These are phyloP conservation scores for Antitype chi DNA, from an alignment of 2,888 invertebrate genomes.

Conservation along the genomic window DNA sequence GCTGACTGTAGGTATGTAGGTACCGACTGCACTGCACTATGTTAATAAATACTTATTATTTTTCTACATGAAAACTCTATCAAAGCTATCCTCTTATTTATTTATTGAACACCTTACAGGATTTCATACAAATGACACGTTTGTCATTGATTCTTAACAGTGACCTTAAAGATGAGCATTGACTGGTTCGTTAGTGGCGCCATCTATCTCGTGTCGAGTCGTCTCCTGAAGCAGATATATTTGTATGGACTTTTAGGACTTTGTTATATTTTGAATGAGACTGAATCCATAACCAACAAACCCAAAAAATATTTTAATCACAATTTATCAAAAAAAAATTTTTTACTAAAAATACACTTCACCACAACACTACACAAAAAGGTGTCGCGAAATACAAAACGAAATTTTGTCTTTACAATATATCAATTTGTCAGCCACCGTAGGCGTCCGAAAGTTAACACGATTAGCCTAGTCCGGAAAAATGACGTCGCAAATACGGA, in stretches of 20 bases:
- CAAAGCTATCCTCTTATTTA: not conserved
- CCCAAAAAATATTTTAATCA: not conserved
- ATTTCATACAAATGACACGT: constrained; percentile 6
- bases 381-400: not conserved
- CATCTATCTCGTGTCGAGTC: constrained; percentile 42
- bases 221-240: too few species aligned
- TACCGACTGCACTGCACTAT: not conserved
- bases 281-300: not conserved
- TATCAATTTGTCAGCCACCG: constrained; percentile 20
- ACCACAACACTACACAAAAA: not conserved
- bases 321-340: not conserved
- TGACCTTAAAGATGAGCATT: constrained; percentile 37
- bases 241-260: not conserved
- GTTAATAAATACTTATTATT: not conserved
- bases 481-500: constrained; percentile 38
- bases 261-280: not conserved
- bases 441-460: constrained; percentile 49
- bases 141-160: constrained; percentile 33
- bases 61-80: not conserved
- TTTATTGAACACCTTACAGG: not conserved
- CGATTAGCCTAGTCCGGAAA: constrained; percentile 46
- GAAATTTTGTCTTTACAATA: not conserved
- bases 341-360: not conserved
- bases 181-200: constrained; percentile 15
- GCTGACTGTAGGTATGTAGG: not conserved